Conservation (phyloP, 2,888 invertebrate species). For the Heliconius ismenius region DNA sequence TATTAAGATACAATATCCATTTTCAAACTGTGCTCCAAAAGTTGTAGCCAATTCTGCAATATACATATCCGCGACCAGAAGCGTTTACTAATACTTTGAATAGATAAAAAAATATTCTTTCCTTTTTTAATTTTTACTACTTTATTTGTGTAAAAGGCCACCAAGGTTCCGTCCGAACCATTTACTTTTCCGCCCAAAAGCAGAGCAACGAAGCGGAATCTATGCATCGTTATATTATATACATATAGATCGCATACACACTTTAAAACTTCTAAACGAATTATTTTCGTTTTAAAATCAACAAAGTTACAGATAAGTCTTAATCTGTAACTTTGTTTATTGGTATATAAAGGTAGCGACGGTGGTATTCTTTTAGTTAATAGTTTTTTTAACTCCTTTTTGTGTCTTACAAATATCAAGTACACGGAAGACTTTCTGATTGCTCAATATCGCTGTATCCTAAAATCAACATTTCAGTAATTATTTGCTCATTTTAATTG, state of each 20-base stretch:
- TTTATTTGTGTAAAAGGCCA: neutral
- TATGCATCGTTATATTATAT: too few relatives aligned
- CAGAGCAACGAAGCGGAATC: too few relatives aligned
- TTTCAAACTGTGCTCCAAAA: neutral
- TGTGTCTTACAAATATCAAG: neutral
- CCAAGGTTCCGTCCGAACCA: neutral
- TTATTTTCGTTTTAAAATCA: too few relatives aligned
- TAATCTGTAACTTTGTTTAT: too few relatives aligned
- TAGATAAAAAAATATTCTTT: neutral
- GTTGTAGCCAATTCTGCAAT: neutral
- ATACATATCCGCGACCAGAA: too few relatives aligned
- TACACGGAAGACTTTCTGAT: constrained; percentile 16
- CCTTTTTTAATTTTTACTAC: neutral
- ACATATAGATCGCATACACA: too few relatives aligned
- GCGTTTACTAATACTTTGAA: neutral
- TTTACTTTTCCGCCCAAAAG: too few relatives aligned
- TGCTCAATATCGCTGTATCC: neutral
- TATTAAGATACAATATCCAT: neutral
- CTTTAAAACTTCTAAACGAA: too few relatives aligned
- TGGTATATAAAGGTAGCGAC: neutral
- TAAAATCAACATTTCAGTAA: constrained; percentile 17
- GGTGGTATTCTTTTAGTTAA: neutral
- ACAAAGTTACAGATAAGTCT: too few relatives aligned
- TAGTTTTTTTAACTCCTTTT: neutral
- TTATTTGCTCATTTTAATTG: constrained; percentile 12